These are phyloP conservation scores for Ianthella basta DNA, from an alignment of 37 sponge, comb jelly and placozoan species.

Conservation along the genomic window DNA sequence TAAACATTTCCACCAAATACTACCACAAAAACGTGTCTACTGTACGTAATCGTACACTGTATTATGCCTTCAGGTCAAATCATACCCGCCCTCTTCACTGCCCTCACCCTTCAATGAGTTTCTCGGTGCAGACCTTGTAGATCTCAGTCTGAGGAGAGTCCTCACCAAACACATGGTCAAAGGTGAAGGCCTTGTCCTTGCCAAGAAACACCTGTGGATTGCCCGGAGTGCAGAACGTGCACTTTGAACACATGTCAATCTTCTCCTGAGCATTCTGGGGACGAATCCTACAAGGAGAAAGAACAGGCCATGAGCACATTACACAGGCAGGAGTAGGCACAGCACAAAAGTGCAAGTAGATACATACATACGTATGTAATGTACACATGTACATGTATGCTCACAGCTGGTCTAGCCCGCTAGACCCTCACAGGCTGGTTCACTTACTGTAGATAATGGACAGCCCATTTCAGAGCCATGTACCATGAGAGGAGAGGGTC, in stretches of 20 bases:
- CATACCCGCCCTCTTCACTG: too few relatives aligned
- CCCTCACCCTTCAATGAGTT: constrained; percentile 84
- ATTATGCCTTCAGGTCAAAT: too few relatives aligned
- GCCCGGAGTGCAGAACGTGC: constrained; percentile 80
- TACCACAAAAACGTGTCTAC: too few relatives aligned
- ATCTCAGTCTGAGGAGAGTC: constrained; percentile 61
- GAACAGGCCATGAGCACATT: not conserved
- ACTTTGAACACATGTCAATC: constrained; percentile 90
- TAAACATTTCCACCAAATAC: too few relatives aligned
- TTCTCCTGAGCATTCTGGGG: constrained; percentile 89
- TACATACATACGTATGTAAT: constrained; percentile 30
- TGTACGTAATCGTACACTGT: too few relatives aligned
- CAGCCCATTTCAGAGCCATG: too few relatives aligned
- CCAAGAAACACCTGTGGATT: constrained; percentile 91
- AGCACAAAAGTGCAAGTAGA: not conserved
- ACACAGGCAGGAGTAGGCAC: too few relatives aligned
- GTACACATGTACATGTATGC: not conserved
- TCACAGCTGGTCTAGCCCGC: too few relatives aligned
- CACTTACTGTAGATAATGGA: too few relatives aligned
- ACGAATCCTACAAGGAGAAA: constrained; percentile 69
- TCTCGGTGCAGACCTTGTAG: constrained; percentile 69
- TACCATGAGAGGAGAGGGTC: too few relatives aligned
- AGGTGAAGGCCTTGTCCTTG: constrained; percentile 95
- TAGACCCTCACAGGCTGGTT: too few relatives aligned
- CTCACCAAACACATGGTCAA: constrained; percentile 91